Evolutionary conservation across 1,140 invertebrate species (phyloP).

Genomic region (Stenopsyche tienmushanensis): DNA sequence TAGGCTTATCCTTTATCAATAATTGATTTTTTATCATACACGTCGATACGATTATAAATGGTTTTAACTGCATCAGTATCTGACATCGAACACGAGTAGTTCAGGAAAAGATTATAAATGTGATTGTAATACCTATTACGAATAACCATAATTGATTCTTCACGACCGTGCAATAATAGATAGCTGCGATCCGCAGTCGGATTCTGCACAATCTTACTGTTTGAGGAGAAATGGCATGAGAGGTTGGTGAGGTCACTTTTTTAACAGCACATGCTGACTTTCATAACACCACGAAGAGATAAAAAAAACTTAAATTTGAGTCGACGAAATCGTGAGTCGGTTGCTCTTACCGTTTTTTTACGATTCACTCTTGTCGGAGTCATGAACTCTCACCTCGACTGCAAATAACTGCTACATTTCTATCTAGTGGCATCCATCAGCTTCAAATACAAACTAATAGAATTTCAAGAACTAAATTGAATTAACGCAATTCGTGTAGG

Average conservation of each 20-base stretch:
- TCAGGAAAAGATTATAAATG: no score
- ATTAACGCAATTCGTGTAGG: no score
- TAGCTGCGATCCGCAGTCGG: not conserved
- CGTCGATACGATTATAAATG: no score
- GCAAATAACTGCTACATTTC: not conserved
- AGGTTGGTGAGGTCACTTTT: constrained; percentile 4
- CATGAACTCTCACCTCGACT: not conserved
- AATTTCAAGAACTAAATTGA: no score
- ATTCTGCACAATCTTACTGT: not conserved
- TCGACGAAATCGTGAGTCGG: not conserved
- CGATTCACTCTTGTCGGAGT: not conserved
- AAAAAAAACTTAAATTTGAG: not conserved
- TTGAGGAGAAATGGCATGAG: not conserved
- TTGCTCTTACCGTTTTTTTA: not conserved
- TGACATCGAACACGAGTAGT: no score
- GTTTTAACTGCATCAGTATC: no score
- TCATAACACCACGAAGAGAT: not conserved
- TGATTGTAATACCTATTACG: not conserved
- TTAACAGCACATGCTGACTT: not conserved
- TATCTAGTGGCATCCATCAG: no score
- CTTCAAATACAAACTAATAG: no score
- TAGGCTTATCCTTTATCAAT: no score
- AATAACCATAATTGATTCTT: not conserved
- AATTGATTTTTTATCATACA: no score
- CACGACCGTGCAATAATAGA: not conserved